phyloP scores from a whole-genome alignment of 2,797 vertebrate genomes.

The Avahi laniger region DNA sequence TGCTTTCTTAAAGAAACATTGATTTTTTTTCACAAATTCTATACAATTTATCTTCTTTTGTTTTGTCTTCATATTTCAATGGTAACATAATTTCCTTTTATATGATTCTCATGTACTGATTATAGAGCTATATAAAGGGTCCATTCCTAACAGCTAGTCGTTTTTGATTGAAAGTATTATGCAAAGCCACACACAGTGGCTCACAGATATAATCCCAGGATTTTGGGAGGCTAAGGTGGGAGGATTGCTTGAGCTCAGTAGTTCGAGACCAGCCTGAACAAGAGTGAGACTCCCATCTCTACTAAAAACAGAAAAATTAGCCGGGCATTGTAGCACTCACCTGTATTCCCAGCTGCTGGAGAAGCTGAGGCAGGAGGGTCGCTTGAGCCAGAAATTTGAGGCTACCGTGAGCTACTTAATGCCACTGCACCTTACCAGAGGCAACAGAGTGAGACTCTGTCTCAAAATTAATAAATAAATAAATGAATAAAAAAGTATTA shows the following conservation, averaged over 20 bases:
- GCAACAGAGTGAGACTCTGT: too few species aligned
- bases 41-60: neutral
- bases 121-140: neutral
- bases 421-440: too few species aligned
- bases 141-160: neutral
- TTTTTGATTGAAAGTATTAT: neutral
- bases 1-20: neutral
- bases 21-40: neutral
- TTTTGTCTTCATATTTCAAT: neutral
- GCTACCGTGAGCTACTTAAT: too few species aligned
- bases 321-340: neutral
- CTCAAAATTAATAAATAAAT: too few species aligned
- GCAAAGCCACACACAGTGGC: neutral
- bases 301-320: too few species aligned
- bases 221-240: too few species aligned
- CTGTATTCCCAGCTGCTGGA: neutral
- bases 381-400: neutral
- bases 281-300: too few species aligned
- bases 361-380: neutral
- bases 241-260: too few species aligned
- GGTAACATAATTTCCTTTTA: neutral
- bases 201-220: neutral
- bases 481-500: neutral
- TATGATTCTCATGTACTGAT: neutral
- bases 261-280: too few species aligned